Conservation (phyloP, 2,888 invertebrate genomes). For the Mimumesa dahlbomi region DNA sequence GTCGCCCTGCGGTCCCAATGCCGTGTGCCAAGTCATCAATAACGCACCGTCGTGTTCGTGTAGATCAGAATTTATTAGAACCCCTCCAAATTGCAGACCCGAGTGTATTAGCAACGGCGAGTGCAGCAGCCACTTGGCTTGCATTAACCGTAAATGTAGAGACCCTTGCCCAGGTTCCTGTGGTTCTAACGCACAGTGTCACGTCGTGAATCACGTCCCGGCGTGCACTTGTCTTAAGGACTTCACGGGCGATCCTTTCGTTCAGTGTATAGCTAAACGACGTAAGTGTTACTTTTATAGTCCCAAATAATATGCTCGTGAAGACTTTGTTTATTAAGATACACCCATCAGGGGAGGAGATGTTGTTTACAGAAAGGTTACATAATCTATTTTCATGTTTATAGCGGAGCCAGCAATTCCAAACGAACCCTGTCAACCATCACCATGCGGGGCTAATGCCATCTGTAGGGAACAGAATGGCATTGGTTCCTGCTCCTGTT, state of each 20-base stretch:
- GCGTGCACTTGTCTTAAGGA: conserved; percentile 86
- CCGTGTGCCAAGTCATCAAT: conserved; percentile 79
- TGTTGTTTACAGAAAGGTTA: too few relatives aligned
- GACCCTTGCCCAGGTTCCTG: conserved; percentile 81
- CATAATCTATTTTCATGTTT: neutral
- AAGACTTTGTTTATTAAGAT: too few relatives aligned
- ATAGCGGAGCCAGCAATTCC: conserved; percentile 64
- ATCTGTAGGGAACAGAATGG: conserved; percentile 86
- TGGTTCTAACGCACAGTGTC: conserved; percentile 83
- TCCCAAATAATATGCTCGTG: too few relatives aligned
- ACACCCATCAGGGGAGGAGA: too few relatives aligned
- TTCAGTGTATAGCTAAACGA: conserved; percentile 83
- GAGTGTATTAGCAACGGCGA: conserved; percentile 82
- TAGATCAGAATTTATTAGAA: conserved; percentile 78
- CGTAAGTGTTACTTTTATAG: conserved; percentile 65
- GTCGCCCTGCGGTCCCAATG: conserved; percentile 82
- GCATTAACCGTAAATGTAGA: conserved; percentile 79
- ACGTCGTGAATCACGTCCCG: conserved; percentile 88
- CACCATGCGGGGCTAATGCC: conserved; percentile 89
- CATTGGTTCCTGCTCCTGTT: conserved; percentile 89
- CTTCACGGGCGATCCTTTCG: conserved; percentile 89
- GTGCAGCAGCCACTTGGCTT: conserved; percentile 78
- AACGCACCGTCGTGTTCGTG: conserved; percentile 79
- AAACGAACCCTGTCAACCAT: conserved; percentile 85
- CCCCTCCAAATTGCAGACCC: conserved; percentile 80